Evolutionary conservation across 2,888 invertebrate species (phyloP), one percentile per base, ranked within the genome.

Genomic region (Spodoptera littoralis): DNA sequence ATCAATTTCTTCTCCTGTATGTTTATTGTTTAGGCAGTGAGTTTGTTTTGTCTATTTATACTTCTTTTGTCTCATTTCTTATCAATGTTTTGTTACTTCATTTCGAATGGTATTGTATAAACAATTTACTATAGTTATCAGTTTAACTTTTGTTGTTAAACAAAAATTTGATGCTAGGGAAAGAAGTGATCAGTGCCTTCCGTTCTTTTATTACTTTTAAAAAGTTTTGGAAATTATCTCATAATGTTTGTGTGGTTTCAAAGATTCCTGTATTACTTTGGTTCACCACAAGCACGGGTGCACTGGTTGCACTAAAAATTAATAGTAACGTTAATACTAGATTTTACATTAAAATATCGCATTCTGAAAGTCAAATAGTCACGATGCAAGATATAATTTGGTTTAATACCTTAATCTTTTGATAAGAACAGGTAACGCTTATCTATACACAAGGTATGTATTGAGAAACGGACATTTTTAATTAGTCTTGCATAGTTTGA

Each of bases 371-470:
- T 60, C 50, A 60, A 65, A 66, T 42, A 59, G 50, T 48, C 60
- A 36, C 54, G 51, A 49, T 54, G 54, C 44, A 45, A 41, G 42
- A 66, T 66, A 57, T 64, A 46, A 72, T 65, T 69, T 65, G 48
- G 36, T 62, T 74, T 75, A 76, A 80, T 77, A 65, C 68, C 59
- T 69, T 84, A 84, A 84, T 86, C 83, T 75, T 48, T 18, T 51
- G 85, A 86, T 86, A 86, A 82, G 66, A 79, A 78, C 77, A 79
- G 79, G 75, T 75, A 76, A 41, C 57, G 59, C 51, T 81, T 84
- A 85, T 84, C 82, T 44, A 44, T 70, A 60, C 72, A 73, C 71
- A 64, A 75, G 66, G 59, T 51, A 68, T 42, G 49, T 65, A 53
- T 75, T 72, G 53, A 43, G 62, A 65, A 70, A 79, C 41, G 13